These are phyloP conservation scores for Nymphicus hollandicus DNA, from an alignment of 2,113 vertebrate genomes.

Conservation along the genomic window DNA sequence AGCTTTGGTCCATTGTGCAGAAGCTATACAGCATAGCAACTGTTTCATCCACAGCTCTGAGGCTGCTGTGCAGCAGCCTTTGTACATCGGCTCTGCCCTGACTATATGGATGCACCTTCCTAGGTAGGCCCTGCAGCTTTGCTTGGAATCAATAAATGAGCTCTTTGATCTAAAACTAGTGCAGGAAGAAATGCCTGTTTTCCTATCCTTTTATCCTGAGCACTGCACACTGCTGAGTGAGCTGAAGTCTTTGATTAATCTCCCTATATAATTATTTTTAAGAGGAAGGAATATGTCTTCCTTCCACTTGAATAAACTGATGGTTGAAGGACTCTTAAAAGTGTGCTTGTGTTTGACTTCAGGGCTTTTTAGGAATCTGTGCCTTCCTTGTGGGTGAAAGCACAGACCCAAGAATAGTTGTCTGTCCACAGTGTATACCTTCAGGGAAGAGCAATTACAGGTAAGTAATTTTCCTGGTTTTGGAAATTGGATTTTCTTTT, in stretches of 20 bases:
- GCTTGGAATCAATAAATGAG: not conserved
- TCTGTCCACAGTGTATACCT: not conserved
- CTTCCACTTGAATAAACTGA: not conserved
- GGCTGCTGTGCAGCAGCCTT: not conserved
- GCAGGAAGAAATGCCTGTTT: not conserved
- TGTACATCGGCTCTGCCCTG: not conserved
- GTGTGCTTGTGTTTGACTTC: not conserved
- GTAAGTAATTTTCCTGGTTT: conserved; percentile 22
- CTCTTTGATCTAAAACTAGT: conserved; percentile 21
- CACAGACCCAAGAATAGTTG: not conserved
- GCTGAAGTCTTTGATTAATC: not conserved
- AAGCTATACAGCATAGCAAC: not conserved
- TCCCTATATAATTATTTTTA: not conserved
- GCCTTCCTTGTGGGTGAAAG: not conserved
- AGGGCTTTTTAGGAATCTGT: not conserved
- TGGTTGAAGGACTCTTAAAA: not conserved
- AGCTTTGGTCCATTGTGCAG: not conserved
- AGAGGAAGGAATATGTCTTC: not conserved
- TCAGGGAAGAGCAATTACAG: conserved; percentile 7
- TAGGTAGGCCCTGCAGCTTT: not conserved
- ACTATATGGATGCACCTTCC: not conserved
- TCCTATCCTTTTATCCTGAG: not conserved
- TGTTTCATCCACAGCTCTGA: not conserved
- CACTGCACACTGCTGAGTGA: not conserved
- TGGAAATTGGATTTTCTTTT: conserved; percentile 39